These are phyloP conservation scores for Tricholaema leucomelas DNA, from an alignment of 2,113 vertebrate genomes.

Conservation along the genomic window DNA sequence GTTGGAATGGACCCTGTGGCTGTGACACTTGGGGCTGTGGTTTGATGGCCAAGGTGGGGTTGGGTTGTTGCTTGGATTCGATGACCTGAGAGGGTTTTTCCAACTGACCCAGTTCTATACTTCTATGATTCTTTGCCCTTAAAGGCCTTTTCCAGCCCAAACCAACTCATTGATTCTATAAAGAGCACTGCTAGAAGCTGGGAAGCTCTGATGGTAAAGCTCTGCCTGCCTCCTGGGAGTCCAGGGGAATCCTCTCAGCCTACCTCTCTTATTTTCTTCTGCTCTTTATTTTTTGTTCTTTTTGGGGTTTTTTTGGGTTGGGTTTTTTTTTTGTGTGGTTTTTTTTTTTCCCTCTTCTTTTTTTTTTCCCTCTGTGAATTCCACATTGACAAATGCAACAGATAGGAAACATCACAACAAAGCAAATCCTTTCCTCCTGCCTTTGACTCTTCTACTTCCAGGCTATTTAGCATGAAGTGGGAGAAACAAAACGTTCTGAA, in stretches of 20 bases:
- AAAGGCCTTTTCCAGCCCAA: too few relatives aligned
- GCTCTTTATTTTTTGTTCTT: rapidly evolving
- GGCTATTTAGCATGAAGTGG: conserved; percentile 74
- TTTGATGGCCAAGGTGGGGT: too few relatives aligned
- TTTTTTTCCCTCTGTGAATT: not conserved
- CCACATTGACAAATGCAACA: conserved; percentile 43
- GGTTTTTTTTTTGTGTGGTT: too few relatives aligned
- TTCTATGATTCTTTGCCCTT: too few relatives aligned
- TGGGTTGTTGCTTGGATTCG: too few relatives aligned
- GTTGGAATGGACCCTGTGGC: too few relatives aligned
- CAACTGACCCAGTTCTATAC: too few relatives aligned
- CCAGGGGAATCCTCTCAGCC: not conserved
- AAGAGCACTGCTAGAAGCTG: not conserved
- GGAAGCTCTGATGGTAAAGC: not conserved
- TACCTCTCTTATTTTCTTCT: not conserved
- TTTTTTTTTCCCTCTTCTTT: rapidly evolving
- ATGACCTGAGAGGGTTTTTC: too few relatives aligned
- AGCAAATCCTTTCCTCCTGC: conserved; percentile 47
- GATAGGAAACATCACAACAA: conserved; percentile 52
- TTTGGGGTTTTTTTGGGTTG: too few relatives aligned
- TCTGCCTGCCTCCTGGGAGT: not conserved
- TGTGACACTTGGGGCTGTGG: too few relatives aligned
- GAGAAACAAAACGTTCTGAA: conserved; percentile 74
- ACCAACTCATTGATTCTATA: not conserved
- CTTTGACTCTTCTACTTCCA: conserved; percentile 76